phyloP scores from a whole-genome alignment of 2,113 vertebrate genomes.

The Stictonetta naevosa region DNA sequence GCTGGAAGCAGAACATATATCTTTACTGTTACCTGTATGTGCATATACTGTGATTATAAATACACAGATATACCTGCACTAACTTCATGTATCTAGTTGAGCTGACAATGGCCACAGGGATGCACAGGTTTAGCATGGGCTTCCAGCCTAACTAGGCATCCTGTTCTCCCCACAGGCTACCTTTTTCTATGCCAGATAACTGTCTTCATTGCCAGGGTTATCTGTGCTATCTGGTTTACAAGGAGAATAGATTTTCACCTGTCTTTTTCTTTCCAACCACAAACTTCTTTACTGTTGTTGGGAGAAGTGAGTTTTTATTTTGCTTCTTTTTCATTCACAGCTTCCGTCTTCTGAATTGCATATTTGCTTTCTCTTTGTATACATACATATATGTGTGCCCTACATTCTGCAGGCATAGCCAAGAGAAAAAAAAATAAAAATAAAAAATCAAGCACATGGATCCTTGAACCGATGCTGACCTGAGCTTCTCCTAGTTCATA shows the following conservation, averaged over 20 bases:
- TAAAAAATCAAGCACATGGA: not conserved
- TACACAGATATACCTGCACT: not conserved
- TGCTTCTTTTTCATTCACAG: not conserved
- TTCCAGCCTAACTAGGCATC: not conserved
- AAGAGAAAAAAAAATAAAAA: not conserved
- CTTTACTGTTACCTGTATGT: not conserved
- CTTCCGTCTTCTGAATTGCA: not conserved
- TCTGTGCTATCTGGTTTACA: not conserved
- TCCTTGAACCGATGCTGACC: not conserved
- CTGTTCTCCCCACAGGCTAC: not conserved
- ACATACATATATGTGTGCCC: not conserved
- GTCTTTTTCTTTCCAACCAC: not conserved
- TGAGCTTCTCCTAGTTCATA: not conserved
- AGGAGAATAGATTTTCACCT: not conserved
- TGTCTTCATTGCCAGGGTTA: not conserved
- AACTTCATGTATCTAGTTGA: not conserved
- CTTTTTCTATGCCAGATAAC: not conserved
- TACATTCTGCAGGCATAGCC: not conserved
- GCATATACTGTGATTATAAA: fast-evolving
- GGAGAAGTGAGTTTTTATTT: not conserved
- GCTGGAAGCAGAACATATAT: not conserved
- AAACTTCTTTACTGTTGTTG: not conserved
- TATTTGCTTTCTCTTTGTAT: not conserved
- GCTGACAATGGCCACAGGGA: not conserved
- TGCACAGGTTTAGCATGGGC: not conserved